Percentiles rank a stretch among this genome's conserved stretches.
Conservation (phyloP, 2,797 vertebrate genomes). For the Meriones psammophilus region DNA sequence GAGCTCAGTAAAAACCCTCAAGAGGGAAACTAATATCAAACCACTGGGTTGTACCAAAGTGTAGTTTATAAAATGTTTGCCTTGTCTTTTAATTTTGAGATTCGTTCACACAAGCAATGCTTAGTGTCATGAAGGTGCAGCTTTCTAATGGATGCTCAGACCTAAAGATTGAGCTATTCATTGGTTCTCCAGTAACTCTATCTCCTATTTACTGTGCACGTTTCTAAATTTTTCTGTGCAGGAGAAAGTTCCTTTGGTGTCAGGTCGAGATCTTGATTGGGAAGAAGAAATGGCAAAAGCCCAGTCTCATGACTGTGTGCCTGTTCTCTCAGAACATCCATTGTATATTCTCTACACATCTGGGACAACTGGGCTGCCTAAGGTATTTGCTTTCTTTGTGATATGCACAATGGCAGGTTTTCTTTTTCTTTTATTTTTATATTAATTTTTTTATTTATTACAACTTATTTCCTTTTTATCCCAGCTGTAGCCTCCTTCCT, state of each 20-base stretch:
- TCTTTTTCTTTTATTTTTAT: neutral
- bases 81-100: neutral
- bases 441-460: no score
- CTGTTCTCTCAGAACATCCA: conserved; percentile 94
- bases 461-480: no score
- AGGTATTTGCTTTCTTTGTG: conserved; percentile 89
- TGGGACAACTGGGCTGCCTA: conserved; percentile 96
- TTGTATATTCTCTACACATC: conserved; percentile 98
- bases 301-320: conserved; percentile 91
- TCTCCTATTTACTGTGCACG: neutral
- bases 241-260: conserved; percentile 90
- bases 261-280: conserved; percentile 94
- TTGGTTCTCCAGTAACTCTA: neutral
- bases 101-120: neutral
- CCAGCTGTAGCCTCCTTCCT: no score
- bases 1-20: conserved; percentile 34
- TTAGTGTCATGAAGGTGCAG: neutral
- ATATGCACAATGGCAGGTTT: conserved; percentile 34
- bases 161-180: neutral
- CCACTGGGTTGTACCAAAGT: neutral
- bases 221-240: conserved; percentile 77
- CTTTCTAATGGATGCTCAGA: neutral
- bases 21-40: neutral
- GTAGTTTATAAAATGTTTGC: neutral
- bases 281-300: conserved; percentile 94